Evolutionary conservation across 2,113 vertebrate species (phyloP).

Genomic region (Crocuta crocuta): DNA sequence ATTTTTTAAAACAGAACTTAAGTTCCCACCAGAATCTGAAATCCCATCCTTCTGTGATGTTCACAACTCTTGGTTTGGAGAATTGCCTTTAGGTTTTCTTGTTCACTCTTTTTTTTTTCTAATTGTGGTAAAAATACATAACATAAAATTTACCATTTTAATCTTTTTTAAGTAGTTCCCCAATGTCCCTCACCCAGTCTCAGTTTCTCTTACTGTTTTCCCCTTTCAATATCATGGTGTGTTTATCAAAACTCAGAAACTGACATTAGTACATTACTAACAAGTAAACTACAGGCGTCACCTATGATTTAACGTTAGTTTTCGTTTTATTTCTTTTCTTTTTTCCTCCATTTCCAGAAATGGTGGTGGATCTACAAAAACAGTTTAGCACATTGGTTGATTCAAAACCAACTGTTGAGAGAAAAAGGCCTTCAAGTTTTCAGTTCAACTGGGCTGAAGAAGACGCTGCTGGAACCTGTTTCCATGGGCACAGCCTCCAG

Average conservation of each 20-base stretch:
- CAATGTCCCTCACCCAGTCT: background rate
- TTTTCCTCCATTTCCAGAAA: constrained; percentile 86
- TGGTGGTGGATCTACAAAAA: constrained; percentile 88
- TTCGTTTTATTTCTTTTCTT: background rate
- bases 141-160: background rate
- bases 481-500: constrained; percentile 89
- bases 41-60: accelerated
- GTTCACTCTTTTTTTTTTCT: background rate
- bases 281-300: background rate
- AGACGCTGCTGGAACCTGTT: constrained; percentile 85
- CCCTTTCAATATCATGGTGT: accelerated
- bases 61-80: background rate
- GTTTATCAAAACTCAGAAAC: background rate
- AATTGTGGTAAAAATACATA: background rate
- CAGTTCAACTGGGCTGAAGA: constrained; percentile 91
- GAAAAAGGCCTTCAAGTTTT: constrained; percentile 89
- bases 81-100: background rate
- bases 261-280: accelerated
- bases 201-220: background rate
- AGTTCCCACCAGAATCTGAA: background rate
- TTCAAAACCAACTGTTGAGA: constrained; percentile 34
- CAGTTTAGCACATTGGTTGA: constrained; percentile 89
- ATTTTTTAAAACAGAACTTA: background rate
- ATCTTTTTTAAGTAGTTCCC: background rate
- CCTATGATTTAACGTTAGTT: background rate